Evolutionary conservation across 1,140 invertebrate genomes (phyloP), one percentile per base, ranked within the genome.

Genomic region (Drosophila gunungcola): DNA sequence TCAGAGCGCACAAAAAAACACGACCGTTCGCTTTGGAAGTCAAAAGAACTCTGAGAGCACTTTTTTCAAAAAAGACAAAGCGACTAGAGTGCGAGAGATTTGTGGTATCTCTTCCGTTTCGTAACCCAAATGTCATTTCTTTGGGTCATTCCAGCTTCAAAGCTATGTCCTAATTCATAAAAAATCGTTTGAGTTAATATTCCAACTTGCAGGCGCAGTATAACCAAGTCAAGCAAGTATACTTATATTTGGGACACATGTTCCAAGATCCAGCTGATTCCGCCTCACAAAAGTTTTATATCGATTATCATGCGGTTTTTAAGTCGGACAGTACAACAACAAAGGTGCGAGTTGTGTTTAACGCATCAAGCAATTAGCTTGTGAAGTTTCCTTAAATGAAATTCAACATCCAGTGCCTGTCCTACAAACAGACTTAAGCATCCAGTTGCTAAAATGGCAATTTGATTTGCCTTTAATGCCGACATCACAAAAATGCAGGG

Each of bases 401-500:
- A 27, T 48, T 4, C 11, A 29, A 12, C 46, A 48, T 6, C 4
- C 25, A 48, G 46, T 25, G 25, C 46, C 12, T 21, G 46, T 48
- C 16, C 25, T 48, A 21, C 46, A 48, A 10, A 21, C 45, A 11
- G 46, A 48, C 25, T 29, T 48, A 29, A 29, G n/a, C n/a, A n/a
- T n/a, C 25, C 46, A 29, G 46, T 27, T n/a, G 9, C 42, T 43
- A 4, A 43, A 43, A 43, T 43, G 42, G 42, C n/a, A 25, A 27
- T 48, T 27, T 25, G 25, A 48, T 48, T 27, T 25, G 45, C 29
- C 25, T 48, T 48, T 16, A 48, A 29, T 12, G 25, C 25, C 12
- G 45, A n/a, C 4, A 48, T 48, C 45, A 48, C 45, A 10, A 48
- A 48, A 56, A 29, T 64, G 55, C n/a, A n/a, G n/a, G n/a, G n/a